phyloP scores from a whole-genome alignment of 2,113 vertebrate species.

The Sclerurus mexicanus region DNA sequence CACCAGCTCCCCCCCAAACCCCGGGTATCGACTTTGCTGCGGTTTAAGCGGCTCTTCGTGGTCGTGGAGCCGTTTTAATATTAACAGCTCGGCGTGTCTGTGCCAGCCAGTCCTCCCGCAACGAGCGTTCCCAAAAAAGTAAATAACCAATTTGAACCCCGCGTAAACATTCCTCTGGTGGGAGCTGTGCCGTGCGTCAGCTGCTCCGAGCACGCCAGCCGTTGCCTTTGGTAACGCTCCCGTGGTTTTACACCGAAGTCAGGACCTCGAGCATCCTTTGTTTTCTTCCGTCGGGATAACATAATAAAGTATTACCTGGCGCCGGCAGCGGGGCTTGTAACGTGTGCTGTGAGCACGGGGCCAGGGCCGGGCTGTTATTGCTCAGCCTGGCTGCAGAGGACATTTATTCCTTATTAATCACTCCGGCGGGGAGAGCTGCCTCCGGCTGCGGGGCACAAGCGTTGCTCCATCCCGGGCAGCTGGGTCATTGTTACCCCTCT shows the following conservation, averaged over 20 bases:
- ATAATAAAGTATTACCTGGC: constrained; percentile 33
- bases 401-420: constrained; percentile 40
- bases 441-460: neutral
- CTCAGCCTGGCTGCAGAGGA: constrained; percentile 37
- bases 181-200: constrained; percentile 22
- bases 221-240: constrained; percentile 46
- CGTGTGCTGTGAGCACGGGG: constrained; percentile 38
- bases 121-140: constrained; percentile 1
- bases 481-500: neutral
- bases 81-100: constrained; percentile 59
- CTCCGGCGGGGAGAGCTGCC: neutral
- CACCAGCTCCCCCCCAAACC: neutral
- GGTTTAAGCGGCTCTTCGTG: neutral
- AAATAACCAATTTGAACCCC: constrained; percentile 64
- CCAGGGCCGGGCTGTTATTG: neutral
- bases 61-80: neutral
- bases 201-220: neutral
- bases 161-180: constrained; percentile 34
- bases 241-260: neutral
- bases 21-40: constrained; percentile 59
- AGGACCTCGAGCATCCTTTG: constrained; percentile 56
- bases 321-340: constrained; percentile 16
- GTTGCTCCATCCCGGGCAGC: neutral
- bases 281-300: constrained; percentile 46
- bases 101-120: neutral